Percentiles rank a stretch among this genome's conserved stretches.
Evolutionary conservation across 2,113 vertebrate genomes (phyloP).

Genomic region (Coturnix japonica): DNA sequence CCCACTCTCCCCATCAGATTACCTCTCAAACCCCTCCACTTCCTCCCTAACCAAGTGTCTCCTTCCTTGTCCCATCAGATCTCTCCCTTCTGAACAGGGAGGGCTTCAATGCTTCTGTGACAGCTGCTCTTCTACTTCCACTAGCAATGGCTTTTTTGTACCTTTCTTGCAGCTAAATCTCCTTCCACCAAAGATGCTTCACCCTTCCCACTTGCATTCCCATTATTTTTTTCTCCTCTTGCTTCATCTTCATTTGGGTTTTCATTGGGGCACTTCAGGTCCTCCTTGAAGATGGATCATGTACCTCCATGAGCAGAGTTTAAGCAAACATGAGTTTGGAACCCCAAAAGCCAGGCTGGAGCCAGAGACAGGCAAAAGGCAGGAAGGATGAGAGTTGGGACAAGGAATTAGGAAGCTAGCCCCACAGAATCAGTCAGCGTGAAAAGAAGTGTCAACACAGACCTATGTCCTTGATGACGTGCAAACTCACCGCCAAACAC

Average conservation of each 20-base stretch:
- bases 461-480: not conserved
- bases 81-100: not conserved
- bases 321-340: not conserved
- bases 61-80: not conserved
- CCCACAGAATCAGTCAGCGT: not conserved
- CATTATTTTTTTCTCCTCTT: not conserved
- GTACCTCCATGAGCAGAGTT: not conserved
- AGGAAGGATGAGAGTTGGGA: not conserved
- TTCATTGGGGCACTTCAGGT: not conserved
- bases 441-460: not conserved
- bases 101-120: not conserved
- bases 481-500: not conserved
- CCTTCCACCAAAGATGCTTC: not conserved
- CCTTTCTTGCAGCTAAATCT: not conserved
- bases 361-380: not conserved
- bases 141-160: not conserved
- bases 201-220: not conserved
- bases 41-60: not conserved
- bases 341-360: not conserved
- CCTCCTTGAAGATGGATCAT: not conserved
- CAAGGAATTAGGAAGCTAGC: not conserved
- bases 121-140: not conserved
- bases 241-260: not conserved
- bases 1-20: not conserved
- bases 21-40: not conserved